A percentile compares a stretch with the other conserved stretches of the same genome.
phyloP scores from a whole-genome alignment of 2,888 invertebrate genomes.

The Melolontha melolontha region DNA sequence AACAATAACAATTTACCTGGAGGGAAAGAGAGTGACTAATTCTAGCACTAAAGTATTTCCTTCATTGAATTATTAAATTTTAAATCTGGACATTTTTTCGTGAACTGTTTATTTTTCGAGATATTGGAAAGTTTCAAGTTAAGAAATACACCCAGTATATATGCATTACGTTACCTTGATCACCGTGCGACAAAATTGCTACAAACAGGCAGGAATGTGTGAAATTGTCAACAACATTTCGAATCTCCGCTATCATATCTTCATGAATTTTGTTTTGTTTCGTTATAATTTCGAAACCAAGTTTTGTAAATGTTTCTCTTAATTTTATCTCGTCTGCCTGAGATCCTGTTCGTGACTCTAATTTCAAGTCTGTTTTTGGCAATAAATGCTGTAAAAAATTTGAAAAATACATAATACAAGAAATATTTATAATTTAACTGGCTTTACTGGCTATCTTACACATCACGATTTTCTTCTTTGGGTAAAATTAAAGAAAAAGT shows the following conservation, averaged over 20 bases:
- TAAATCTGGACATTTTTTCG: no score
- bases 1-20: no score
- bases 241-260: slow-evolving; percentile 55
- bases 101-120: no score
- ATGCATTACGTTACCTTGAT: slow-evolving; percentile 54
- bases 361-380: slow-evolving; percentile 46
- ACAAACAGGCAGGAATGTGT: slow-evolving; percentile 63
- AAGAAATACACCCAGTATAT: no score
- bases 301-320: slow-evolving; percentile 58
- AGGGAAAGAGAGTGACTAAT: no score
- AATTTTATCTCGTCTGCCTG: slow-evolving; percentile 59
- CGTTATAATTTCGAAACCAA: slow-evolving; percentile 60
- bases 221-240: slow-evolving; percentile 53
- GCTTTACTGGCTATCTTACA: neutral
- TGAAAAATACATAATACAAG: slow-evolving; percentile 30
- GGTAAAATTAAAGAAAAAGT: no score
- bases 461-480: no score
- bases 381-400: slow-evolving; percentile 55
- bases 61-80: no score
- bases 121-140: no score
- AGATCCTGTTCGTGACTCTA: slow-evolving; percentile 62
- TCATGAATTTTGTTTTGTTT: slow-evolving; percentile 56
- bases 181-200: slow-evolving; percentile 66
- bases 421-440: no score
- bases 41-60: no score